Evolutionary conservation across 1,140 invertebrate species (phyloP), one percentile per base, ranked within the genome.

Genomic region (Nilaparvata lugens): DNA sequence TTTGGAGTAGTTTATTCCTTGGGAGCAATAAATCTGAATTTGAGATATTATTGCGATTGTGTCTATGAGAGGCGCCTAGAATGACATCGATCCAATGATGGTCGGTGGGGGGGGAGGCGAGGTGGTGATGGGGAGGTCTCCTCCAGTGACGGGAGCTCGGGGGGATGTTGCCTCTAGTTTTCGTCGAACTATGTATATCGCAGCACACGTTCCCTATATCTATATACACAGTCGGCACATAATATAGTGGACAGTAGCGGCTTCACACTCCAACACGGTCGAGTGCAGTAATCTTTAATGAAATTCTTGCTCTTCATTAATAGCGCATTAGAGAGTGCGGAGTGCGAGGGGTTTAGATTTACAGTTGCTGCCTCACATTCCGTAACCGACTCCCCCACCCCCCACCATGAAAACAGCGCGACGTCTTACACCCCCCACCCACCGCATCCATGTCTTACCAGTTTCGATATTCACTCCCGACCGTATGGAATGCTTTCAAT

Each of bases 231-330:
- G 53, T 25, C 28, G 45, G 25, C 52, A 51, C 73, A 79, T 79
- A 80, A 81, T 81, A 80, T 80, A 81, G 75, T 80, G 78, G 79
- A 81, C 79, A 78, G 75, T 78, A 79, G 45, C 78, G 78, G 78
- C 78, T 79, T 78, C 78, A 80, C 79, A 80, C 79, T 56, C 43
- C 16, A 16, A 52, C 56, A 55, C 56, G 40, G 35, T 16, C 45
- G 48, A 56, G 56, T 61, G 58, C 58, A 60, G 62, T 61, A 80
- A 81, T 80, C 79, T 81, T 80, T 80, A 81, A 81, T 81, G 79
- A 80, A 81, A 81, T 81, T 81, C 79, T 80, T 81, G 79, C 74
- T 80, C 78, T 81, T 80, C 79, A 81, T 81, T 80, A 81, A 80
- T 81, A 80, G 77, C 77, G 75, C 78, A 81, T 81, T 80, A 80